Evolutionary conservation across 2,888 invertebrate species (phyloP).

Genomic region (Cheilosia urbana): DNA sequence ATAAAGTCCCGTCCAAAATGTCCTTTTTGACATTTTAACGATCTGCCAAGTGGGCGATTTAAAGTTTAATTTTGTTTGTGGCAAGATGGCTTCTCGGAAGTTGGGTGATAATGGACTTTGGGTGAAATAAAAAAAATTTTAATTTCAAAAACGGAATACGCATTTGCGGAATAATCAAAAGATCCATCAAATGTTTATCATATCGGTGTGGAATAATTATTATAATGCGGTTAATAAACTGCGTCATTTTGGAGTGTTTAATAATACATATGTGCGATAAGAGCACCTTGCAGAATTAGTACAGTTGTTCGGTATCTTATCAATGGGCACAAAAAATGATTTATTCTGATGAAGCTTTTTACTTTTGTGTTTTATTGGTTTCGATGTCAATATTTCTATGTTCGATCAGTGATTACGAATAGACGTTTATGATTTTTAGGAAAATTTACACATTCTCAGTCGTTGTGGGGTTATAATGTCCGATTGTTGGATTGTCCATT

Average conservation of each 20-base stretch:
- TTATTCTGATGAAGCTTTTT: too few relatives aligned
- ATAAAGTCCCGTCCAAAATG: not conserved
- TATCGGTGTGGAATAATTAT: not conserved
- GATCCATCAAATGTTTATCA: not conserved
- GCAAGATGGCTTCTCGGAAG: conserved; percentile 18
- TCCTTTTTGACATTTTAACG: conserved; percentile 38
- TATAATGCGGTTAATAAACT: not conserved
- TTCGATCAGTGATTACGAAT: too few relatives aligned
- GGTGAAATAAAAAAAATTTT: not conserved
- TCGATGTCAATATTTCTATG: too few relatives aligned
- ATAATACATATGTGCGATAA: conserved; percentile 19
- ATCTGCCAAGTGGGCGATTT: not conserved
- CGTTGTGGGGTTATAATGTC: too few relatives aligned
- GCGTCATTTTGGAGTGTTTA: conserved; percentile 17
- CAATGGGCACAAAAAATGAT: not conserved
- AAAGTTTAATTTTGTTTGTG: not conserved
- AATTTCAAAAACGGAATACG: not conserved
- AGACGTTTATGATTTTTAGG: too few relatives aligned
- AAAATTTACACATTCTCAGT: too few relatives aligned
- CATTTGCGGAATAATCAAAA: too few relatives aligned
- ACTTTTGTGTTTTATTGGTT: too few relatives aligned
- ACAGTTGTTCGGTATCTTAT: not conserved
- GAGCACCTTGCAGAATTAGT: not conserved
- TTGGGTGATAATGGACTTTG: conserved; percentile 9
- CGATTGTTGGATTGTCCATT: too few relatives aligned